Evolutionary conservation across 2,797 vertebrate genomes (phyloP).

Genomic region (Anableps anableps): DNA sequence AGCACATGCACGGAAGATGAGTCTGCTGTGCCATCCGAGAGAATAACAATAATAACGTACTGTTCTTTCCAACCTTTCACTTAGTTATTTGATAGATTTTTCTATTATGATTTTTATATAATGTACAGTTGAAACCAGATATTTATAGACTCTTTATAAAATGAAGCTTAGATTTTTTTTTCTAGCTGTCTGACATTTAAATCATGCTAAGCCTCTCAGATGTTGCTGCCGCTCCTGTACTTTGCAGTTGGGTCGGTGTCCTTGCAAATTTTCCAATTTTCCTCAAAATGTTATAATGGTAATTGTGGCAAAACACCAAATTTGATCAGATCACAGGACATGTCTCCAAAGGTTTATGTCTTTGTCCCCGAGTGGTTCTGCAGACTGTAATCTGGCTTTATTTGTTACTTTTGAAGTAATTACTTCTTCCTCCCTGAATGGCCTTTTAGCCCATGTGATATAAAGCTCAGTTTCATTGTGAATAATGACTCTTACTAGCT

Average conservation of each 20-base stretch:
- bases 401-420: not conserved
- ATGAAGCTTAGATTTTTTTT: not conserved
- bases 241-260: not conserved
- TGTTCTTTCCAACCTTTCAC: not conserved
- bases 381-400: not conserved
- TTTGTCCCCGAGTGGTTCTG: not conserved
- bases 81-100: too few relatives aligned
- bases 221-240: not conserved
- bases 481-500: not conserved
- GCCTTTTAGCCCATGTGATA: too few relatives aligned
- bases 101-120: not conserved
- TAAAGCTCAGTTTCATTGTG: not conserved
- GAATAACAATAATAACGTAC: slow-evolving; percentile 1
- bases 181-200: not conserved
- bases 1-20: slow-evolving; percentile 14
- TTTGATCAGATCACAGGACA: not conserved
- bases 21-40: slow-evolving; percentile 17
- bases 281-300: not conserved
- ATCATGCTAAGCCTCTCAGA: not conserved
- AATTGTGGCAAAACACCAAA: not conserved
- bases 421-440: not conserved
- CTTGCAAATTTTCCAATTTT: not conserved
- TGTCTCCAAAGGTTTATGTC: not conserved
- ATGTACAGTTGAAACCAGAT: not conserved
- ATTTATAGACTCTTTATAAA: not conserved